Conservation (phyloP, 2,113 vertebrate species). For the Onychorhynchus coronatus region DNA sequence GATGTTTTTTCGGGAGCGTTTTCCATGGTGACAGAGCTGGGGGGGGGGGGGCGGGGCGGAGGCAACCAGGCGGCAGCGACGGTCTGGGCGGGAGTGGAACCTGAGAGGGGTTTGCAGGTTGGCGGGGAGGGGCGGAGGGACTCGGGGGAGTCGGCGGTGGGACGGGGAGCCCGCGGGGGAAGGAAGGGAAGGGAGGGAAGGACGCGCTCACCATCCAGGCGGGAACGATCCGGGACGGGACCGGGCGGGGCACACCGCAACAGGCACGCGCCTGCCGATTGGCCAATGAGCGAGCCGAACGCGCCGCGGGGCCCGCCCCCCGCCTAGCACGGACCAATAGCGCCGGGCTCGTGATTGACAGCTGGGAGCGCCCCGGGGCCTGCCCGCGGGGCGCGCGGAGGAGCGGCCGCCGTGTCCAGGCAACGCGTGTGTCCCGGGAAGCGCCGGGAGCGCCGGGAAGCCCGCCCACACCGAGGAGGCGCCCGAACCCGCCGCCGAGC, state of each 20-base stretch:
- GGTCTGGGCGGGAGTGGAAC: not conserved
- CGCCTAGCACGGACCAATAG: not conserved
- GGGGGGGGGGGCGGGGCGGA: accelerated
- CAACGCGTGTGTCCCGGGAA: not conserved
- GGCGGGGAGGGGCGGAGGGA: not conserved
- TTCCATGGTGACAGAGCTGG: not conserved
- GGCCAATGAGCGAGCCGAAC: not conserved
- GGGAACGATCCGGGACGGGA: not conserved
- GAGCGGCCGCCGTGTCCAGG: not conserved
- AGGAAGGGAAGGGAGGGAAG: not conserved
- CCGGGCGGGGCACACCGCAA: not conserved
- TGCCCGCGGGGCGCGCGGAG: not conserved
- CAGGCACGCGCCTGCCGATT: accelerated
- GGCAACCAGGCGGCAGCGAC: not conserved
- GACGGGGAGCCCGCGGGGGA: not conserved
- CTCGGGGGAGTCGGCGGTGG: not conserved
- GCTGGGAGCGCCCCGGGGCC: too few species aligned
- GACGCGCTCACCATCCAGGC: slow-evolving; percentile 31
- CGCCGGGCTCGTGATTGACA: not conserved
- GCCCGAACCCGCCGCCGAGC: not conserved
- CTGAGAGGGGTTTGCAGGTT: not conserved
- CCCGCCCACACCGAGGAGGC: not conserved
- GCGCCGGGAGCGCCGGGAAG: not conserved
- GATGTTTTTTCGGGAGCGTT: not conserved
- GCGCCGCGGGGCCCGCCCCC: accelerated